Evolutionary conservation across 1,140 invertebrate species (phyloP), one percentile per base, ranked within the genome.

Genomic region (Drosophila repletoides): DNA sequence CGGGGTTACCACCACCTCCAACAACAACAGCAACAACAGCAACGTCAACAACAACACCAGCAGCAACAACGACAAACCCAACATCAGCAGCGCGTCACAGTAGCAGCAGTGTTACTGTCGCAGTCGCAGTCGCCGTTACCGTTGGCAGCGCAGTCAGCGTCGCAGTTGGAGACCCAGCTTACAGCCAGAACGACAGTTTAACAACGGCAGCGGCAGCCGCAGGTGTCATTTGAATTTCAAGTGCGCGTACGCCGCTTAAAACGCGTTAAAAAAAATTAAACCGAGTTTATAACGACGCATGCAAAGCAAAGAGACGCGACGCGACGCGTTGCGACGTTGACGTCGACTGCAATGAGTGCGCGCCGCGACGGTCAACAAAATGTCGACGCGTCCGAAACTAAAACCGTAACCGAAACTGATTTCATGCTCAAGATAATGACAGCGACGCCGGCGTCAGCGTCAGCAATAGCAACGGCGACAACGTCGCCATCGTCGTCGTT

Each of bases 171-270:
- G 49, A 69, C 53, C 61, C 21, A 29, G 55, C 49, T 64, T 69
- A 66, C 55, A 58, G 61, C 48, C 46, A 33, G 24, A 52, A 53
- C 68, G 53, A 60, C 79, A 84, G 80, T 86, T 86, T 40, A 71
- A 58, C 79, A 66, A 75, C 80, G 80, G 71, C 80, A 80, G 75
- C 79, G 75, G 76, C 79, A 80, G 75, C 79, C 71, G 76, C 79
- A 83, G 75, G 79, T 83, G 79, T 76, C 79, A 86, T 86, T 83
- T 73, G 79, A 72, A 84, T 76, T 63, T 45, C 19, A 66, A 59
- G 45, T 60, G 63, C 76, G 76, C 76, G 79, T 77, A 81, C 77
- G 76, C 56, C n/a, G 55, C 38, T 28, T 0, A 28, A 33, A 33
- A 17, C 21, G 43, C 21, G 17, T 45, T 14, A 53, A 55, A 41